These are phyloP conservation scores for Psix sp. DNA, from an alignment of 1,140 invertebrate species.

Conservation along the genomic window DNA sequence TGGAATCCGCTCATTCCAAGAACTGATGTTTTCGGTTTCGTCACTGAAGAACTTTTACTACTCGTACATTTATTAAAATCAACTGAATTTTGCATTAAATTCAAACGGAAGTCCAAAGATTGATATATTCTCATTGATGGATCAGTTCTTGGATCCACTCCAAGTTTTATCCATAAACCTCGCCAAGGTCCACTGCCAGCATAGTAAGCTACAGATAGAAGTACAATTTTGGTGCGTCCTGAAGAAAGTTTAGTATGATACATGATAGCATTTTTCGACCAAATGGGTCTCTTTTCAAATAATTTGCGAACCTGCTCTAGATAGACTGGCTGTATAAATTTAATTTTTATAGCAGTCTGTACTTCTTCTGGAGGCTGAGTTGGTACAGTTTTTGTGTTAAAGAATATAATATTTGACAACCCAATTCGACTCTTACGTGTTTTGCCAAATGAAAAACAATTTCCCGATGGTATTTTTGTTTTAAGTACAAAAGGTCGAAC, in stretches of 20 bases:
- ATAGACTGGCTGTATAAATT: constrained; percentile 73
- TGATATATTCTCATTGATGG: constrained; percentile 89
- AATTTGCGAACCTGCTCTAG: constrained; percentile 78
- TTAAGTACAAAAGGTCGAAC: constrained; percentile 77
- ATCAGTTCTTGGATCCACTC: constrained; percentile 91
- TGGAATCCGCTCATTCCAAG: constrained; percentile 67
- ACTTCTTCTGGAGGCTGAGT: constrained; percentile 77
- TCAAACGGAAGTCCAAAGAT: constrained; percentile 89
- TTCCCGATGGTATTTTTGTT: constrained; percentile 66
- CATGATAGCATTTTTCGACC: constrained; percentile 87
- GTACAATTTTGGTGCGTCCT: constrained; percentile 85
- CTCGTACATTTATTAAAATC: constrained; percentile 78
- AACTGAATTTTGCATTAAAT: constrained; percentile 81
- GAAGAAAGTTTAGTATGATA: constrained; percentile 80
- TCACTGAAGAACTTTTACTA: constrained; percentile 75
- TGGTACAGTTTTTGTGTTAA: constrained; percentile 78
- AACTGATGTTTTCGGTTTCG: constrained; percentile 72
- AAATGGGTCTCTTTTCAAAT: constrained; percentile 89
- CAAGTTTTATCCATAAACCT: constrained; percentile 88
- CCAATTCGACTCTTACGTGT: constrained; percentile 78
- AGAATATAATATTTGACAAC: constrained; percentile 78
- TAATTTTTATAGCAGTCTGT: constrained; percentile 75
- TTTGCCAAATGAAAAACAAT: constrained; percentile 76
- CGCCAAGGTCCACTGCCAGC: constrained; percentile 93
- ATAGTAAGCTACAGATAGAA: constrained; percentile 90